Evolutionary conservation across 1,140 invertebrate genomes (phyloP).

Genomic region (Aphidius ervi): DNA sequence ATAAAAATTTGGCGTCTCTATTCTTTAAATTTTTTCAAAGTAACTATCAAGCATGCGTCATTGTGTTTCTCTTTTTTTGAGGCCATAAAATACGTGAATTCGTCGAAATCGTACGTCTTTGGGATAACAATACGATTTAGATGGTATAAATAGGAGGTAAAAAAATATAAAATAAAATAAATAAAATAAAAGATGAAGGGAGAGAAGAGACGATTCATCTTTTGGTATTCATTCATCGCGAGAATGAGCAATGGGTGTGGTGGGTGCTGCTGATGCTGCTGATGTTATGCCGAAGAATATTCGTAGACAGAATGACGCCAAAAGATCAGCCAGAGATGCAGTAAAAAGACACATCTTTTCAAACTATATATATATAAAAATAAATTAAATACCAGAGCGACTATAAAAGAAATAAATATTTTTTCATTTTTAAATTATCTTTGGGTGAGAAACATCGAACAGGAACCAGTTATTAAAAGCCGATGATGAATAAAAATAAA

Average conservation of each 20-base stretch:
- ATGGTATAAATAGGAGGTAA: neutral
- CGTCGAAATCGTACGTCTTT: slow-evolving; percentile 36
- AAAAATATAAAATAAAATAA: neutral
- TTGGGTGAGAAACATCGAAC: slow-evolving; percentile 17
- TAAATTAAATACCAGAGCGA: too few species aligned
- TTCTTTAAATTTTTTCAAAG: slow-evolving; percentile 6
- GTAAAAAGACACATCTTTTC: slow-evolving; percentile 2
- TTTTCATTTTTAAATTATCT: slow-evolving; percentile 9
- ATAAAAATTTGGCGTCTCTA: neutral
- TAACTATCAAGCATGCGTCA: neutral
- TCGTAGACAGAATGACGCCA: neutral
- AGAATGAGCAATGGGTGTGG: slow-evolving; percentile 34
- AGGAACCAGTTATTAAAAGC: slow-evolving; percentile 17
- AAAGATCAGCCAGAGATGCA: neutral
- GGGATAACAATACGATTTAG: slow-evolving; percentile 31
- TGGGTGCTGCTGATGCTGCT: slow-evolving; percentile 13
- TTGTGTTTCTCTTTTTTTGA: slow-evolving; percentile 11
- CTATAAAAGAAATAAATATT: neutral
- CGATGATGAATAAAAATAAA: slow-evolving; percentile 10
- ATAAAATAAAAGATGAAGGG: slow-evolving; percentile 23
- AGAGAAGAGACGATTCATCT: slow-evolving; percentile 43
- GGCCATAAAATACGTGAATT: slow-evolving; percentile 34
- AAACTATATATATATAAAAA: too few species aligned
- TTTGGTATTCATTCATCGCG: slow-evolving; percentile 41
- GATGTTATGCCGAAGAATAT: neutral